Base-by-base conservation (phyloP, 2,797 vertebrate genomes). In the Macrochelys suwanniensis region DNA sequence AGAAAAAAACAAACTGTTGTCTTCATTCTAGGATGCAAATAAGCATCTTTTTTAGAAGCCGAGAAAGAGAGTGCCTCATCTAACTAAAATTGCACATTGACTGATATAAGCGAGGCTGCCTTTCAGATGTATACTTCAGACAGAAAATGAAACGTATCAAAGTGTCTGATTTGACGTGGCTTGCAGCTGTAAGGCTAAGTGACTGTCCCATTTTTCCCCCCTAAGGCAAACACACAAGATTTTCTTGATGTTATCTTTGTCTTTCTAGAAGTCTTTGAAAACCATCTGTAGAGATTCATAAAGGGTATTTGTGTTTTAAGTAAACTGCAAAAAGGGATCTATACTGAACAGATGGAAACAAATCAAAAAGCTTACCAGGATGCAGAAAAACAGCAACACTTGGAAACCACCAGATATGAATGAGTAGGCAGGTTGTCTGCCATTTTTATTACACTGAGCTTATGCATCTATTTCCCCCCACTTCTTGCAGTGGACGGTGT, bases 221-320 rank as follows among this genome's bases (percentile, higher is more conserved):
- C 95, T 1, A 85, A 97, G 96, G 97, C 96, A 2, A 97, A 95
- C 97, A 95, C 93, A 95, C 96, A 88, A 96, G 90, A 96, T 97
- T 97, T 97, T 96, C 97, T 97, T 97, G 97, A 97, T 97, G 97
- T 97, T 97, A 97, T 98, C 97, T 96, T 94, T 95, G 95, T 97
- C 95, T 97, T 96, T 97, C 97, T 96, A 93, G 94, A 96, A 97
- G 95, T 96, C 97, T 98, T 97, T 97, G 97, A 97, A 97, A 97
- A 95, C 96, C 97, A 98, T 97, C 95, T 97, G 96, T 96, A 96
- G 95, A 92, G 96, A 98, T 96, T 97, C 95, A 96, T 97, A 97
- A 97, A 97, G 96, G 95, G 95, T 97, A 95, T 97, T 98, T 97
- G 96, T 98, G 96, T 97, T 98, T 98, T 97, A 98, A 97, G 97